A percentile compares a stretch with the other conserved stretches of the same genome.
Conservation (phyloP, 2,888 invertebrate species). For the Heterodera filipjevi region DNA sequence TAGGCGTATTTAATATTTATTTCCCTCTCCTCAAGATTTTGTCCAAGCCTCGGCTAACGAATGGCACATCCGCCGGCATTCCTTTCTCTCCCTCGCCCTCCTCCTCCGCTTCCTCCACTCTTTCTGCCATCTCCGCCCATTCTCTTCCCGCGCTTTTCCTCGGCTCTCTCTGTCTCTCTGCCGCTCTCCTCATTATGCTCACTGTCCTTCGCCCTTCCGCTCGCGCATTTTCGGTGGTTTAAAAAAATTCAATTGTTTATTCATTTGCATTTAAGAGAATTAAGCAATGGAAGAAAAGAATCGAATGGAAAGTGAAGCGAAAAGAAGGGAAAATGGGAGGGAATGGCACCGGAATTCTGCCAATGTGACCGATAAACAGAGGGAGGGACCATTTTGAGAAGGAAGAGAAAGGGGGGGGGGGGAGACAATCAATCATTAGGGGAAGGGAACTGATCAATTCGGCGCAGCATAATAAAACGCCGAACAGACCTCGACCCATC, state of each 20-base stretch:
- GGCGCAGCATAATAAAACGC: too few species aligned
- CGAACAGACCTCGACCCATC: too few species aligned
- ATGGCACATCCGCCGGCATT: not conserved
- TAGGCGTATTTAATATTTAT: too few species aligned
- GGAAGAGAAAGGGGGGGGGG: too few species aligned
- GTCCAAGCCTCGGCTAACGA: not conserved
- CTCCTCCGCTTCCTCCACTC: constrained; percentile 7
- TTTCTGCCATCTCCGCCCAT: constrained; percentile 15
- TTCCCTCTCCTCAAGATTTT: not conserved
- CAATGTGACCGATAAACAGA: too few species aligned
- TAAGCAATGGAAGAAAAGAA: not conserved
- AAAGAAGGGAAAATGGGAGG: not conserved
- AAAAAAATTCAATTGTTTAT: not conserved
- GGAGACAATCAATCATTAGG: too few species aligned
- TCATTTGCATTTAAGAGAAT: constrained; percentile 1
- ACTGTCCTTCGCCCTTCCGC: constrained; percentile 3
- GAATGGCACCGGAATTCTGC: not conserved
- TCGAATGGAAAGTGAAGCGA: not conserved
- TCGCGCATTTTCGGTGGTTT: constrained; percentile 10
- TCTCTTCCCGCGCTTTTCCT: constrained; percentile 14
- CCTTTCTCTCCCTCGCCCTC: not conserved
- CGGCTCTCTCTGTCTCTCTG: constrained; percentile 13
- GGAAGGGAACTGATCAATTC: too few species aligned
- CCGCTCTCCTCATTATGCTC: constrained; percentile 14
- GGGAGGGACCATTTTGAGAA: too few species aligned